These are phyloP conservation scores for Epicampocera succincta DNA, from an alignment of 2,888 invertebrate species.

Conservation along the genomic window DNA sequence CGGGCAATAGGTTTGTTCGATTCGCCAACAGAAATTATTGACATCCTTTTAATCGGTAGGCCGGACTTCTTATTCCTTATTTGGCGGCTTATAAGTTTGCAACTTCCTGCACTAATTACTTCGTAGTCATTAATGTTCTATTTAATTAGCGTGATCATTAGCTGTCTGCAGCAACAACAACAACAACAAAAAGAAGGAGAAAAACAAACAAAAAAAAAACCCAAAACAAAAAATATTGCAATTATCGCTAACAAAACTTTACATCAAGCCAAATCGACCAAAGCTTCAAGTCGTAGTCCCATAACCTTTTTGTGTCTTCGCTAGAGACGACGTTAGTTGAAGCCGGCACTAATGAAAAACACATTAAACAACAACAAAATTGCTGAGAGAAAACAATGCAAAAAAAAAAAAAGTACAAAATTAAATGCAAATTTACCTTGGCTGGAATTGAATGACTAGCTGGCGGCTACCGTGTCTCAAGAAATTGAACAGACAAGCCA, in stretches of 20 bases:
- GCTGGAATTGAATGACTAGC: conserved; percentile 35
- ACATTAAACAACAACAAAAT: background rate
- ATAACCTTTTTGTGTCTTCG: conserved; percentile 35
- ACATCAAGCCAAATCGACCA: conserved; percentile 29
- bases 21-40: too few relatives aligned
- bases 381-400: conserved; percentile 8
- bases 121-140: conserved; percentile 17
- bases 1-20: too few relatives aligned
- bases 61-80: too few relatives aligned
- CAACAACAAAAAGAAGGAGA: too few relatives aligned
- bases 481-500: conserved; percentile 56
- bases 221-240: conserved; percentile 19
- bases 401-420: conserved; percentile 26
- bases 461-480: conserved; percentile 60
- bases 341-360: conserved; percentile 20
- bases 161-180: conserved; percentile 7
- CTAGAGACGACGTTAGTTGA: conserved; percentile 37
- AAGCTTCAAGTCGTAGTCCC: conserved; percentile 10
- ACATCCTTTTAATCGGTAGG: too few relatives aligned
- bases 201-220: too few relatives aligned
- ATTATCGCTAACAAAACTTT: conserved; percentile 53
- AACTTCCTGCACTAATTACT: conserved; percentile 9
- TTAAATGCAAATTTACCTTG: conserved; percentile 64
- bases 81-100: too few relatives aligned
- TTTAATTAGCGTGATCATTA: conserved; percentile 12